A percentile compares a stretch with the other conserved stretches of the same genome.
These are phyloP conservation scores for Drosophila littoralis DNA, from an alignment of 1,140 invertebrate genomes.

Conservation along the genomic window DNA sequence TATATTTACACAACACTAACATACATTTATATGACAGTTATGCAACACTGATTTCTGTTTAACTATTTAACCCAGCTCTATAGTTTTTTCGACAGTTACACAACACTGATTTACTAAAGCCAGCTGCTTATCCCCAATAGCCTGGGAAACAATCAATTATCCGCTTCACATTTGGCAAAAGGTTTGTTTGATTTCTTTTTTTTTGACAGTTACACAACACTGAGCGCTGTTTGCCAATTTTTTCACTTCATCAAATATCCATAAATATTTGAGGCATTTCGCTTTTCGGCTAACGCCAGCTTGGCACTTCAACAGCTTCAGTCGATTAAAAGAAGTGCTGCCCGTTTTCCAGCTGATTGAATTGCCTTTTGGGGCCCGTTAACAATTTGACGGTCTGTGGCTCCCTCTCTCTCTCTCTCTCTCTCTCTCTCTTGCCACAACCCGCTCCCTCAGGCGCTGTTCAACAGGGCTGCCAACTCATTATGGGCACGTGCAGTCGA, in stretches of 20 bases:
- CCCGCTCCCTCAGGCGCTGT: background rate
- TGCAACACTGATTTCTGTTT: too few relatives aligned
- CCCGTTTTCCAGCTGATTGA: slow-evolving; percentile 52
- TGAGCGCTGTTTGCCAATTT: background rate
- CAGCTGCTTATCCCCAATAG: too few relatives aligned
- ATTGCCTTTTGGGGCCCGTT: slow-evolving; percentile 25
- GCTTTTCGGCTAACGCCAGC: slow-evolving; percentile 1
- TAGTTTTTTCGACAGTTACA: too few relatives aligned
- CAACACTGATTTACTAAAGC: too few relatives aligned
- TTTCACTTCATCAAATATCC: background rate
- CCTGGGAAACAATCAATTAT: too few relatives aligned
- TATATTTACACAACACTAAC: too few relatives aligned
- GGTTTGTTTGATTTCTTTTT: background rate
- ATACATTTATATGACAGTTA: too few relatives aligned
- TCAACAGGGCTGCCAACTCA: slow-evolving; percentile 35
- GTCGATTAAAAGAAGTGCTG: slow-evolving; percentile 19
- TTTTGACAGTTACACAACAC: background rate
- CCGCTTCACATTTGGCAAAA: too few relatives aligned
- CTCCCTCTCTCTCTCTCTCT: background rate
- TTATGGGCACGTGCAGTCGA: slow-evolving; percentile 52
- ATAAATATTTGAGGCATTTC: background rate
- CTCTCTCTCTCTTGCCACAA: background rate
- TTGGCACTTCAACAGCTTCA: slow-evolving; percentile 5
- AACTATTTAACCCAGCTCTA: too few relatives aligned
- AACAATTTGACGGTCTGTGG: slow-evolving; percentile 18